Evolutionary conservation across 2,888 invertebrate genomes (phyloP).

Genomic region (Callyntrura guangdongensis): DNA sequence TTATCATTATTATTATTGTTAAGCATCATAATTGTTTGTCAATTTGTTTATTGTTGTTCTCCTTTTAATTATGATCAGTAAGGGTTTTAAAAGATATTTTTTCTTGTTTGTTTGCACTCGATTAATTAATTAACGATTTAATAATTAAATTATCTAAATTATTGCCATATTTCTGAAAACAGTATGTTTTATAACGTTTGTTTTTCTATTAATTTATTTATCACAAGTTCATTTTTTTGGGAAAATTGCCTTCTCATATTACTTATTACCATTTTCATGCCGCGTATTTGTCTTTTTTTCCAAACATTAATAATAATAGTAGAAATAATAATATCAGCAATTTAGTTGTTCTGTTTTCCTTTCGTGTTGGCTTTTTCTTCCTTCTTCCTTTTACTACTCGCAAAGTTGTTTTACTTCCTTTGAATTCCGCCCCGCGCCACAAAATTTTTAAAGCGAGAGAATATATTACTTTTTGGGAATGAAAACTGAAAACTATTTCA

Average conservation of each 20-base stretch:
- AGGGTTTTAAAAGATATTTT: conserved; percentile 60
- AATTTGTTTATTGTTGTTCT: conserved; percentile 48
- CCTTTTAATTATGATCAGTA: conserved; percentile 46
- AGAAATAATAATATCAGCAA: neutral
- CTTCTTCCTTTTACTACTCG: no score
- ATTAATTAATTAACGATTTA: conserved; percentile 75
- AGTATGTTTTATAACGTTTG: conserved; percentile 49
- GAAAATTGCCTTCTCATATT: conserved; percentile 42
- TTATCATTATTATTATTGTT: neutral
- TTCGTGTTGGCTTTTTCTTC: neutral
- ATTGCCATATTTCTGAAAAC: conserved; percentile 68
- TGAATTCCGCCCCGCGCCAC: no score
- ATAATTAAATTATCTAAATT: conserved; percentile 73
- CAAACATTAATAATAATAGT: conserved; percentile 14
- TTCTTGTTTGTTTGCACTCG: conserved; percentile 75
- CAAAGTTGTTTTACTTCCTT: no score
- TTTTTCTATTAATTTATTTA: conserved; percentile 52
- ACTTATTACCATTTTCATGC: neutral
- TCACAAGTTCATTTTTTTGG: neutral
- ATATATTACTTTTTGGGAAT: no score
- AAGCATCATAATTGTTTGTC: conserved; percentile 52
- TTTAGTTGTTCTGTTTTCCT: neutral
- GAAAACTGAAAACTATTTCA: no score
- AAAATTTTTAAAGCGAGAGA: no score
- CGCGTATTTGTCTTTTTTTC: neutral